Base-by-base conservation (phyloP, 2,797 vertebrate genomes). In the Propithecus deckenii region DNA sequence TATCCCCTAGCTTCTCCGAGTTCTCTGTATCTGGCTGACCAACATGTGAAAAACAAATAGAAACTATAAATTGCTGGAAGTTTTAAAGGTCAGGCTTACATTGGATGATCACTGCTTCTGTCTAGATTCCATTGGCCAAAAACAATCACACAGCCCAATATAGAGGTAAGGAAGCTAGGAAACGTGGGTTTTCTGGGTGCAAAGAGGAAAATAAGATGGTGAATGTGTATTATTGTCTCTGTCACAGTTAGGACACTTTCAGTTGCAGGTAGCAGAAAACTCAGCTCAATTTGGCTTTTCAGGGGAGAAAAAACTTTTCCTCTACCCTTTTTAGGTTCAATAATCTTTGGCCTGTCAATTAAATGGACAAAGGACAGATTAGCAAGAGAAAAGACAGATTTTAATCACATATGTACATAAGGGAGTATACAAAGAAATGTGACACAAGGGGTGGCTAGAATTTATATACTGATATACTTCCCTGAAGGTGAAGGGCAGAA, bases 331-430 rank as follows among this genome's bases (percentile, higher is more conserved):
- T 90, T 86, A 78, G 48, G 41, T 85, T 95, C 55, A 67, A 4
- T 61, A 69, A 87, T 85, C 11, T 41, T 46, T 3, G n/a, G 23
- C 18, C 20, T 71, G 7, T 63, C 30, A 90, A 83, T 84, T 81
- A 91, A 80, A 86, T 41, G 30, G 78, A 94, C 32, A 41, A 90
- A 93, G 75, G 81, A 48, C 25, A 93, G 76, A 22, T 80, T 93
- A 94, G 52, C 35, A 95, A 95, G 63, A 86, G n/a, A 67, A 86
- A 89, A 84, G 50, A 72, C 3, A 85, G 28, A 89, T 86, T 96
- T 91, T 71, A 78, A 72, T 81, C 52, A 76, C 9, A 50, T 50
- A 87, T 7, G 2, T 72, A 43, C 12, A 32, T 63, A 59, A 69
- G 38, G 14, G 59, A 81, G 65, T 86, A 93, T 46, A 76, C 63